phyloP scores from a whole-genome alignment of 2,797 vertebrate species.

The Poeciliopsis presidionis region DNA sequence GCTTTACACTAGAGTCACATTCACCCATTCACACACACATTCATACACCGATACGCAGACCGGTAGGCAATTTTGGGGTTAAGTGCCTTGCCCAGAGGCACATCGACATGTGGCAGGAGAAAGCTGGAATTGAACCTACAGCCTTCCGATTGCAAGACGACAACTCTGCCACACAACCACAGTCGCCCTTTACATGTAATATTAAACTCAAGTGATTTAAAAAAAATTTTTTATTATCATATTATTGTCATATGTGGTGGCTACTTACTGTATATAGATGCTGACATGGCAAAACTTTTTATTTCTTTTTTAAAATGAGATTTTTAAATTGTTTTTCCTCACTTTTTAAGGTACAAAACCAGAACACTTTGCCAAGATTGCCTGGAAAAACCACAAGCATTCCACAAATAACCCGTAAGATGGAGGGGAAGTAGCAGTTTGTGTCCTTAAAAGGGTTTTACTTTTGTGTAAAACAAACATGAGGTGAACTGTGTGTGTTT shows the following conservation, averaged over 20 bases:
- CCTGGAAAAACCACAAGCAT: conserved; percentile 98
- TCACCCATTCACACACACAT: no score
- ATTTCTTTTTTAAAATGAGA: background rate
- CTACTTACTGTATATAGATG: background rate
- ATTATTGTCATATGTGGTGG: background rate
- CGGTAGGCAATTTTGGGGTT: no score
- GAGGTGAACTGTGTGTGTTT: background rate
- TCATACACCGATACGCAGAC: no score
- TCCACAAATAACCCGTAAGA: conserved; percentile 96
- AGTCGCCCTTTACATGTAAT: no score
- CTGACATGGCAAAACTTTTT: background rate
- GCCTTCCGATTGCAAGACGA: no score
- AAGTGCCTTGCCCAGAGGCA: no score
- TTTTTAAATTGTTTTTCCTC: background rate
- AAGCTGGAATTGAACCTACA: no score
- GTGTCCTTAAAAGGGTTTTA: background rate
- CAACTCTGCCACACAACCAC: no score
- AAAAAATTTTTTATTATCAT: background rate
- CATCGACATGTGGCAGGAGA: no score
- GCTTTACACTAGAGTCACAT: no score
- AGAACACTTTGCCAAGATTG: conserved; percentile 98
- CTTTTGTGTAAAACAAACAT: background rate
- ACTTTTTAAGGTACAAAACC: conserved; percentile 86
- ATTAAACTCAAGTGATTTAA: background rate
- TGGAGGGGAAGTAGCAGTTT: background rate